Evolutionary conservation across 2,888 invertebrate genomes (phyloP), one percentile per base, ranked within the genome.

Genomic region (Hoplodrina ambigua): DNA sequence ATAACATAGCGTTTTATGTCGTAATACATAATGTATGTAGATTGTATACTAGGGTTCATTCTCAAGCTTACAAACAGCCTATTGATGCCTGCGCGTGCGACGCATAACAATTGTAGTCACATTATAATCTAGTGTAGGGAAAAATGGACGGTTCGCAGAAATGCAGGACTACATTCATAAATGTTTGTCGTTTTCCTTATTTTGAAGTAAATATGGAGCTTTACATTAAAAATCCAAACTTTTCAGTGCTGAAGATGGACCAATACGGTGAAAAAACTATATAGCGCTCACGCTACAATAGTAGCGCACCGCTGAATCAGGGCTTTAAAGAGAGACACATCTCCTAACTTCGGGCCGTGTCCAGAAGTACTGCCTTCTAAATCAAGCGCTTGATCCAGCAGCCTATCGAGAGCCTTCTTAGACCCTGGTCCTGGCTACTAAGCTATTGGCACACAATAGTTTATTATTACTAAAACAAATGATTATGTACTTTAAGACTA

Each of bases 171-270:
- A 70, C 49, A 64, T 72, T 73, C 57, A 70, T 74, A 66, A 54
- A 69, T 46, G 52, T 56, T 76, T 67, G 59, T 59, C 60, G 33
- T 85, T 84, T 85, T 84, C 86, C 84, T 85, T 61, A 33, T 75
- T 49, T 50, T 53, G 17, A 49, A 4, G 30, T 63, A 44, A 25
- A 57, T 50, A 49, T 57, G 1, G 49, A 50, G n/a, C 20, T 33
- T 41, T 41, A 7, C 44, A 10, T 10, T n/a, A 55, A 4, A 17
- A n/a, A n/a, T n/a, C n/a, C n/a, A 41, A 25, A n/a, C 5, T 1
- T 33, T 70, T 1, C 10, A 41, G 5, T 30, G 4, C 37, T 37
- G 37, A 37, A 37, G 8, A 37, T 37, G 37, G 37, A 37, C 7
- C 37, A 8, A 8, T 37, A 8, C 7, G 7, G 30, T 30, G 3